These are phyloP conservation scores for Sebastes hopkinsi DNA, from an alignment of 2,797 vertebrate species.

Conservation along the genomic window DNA sequence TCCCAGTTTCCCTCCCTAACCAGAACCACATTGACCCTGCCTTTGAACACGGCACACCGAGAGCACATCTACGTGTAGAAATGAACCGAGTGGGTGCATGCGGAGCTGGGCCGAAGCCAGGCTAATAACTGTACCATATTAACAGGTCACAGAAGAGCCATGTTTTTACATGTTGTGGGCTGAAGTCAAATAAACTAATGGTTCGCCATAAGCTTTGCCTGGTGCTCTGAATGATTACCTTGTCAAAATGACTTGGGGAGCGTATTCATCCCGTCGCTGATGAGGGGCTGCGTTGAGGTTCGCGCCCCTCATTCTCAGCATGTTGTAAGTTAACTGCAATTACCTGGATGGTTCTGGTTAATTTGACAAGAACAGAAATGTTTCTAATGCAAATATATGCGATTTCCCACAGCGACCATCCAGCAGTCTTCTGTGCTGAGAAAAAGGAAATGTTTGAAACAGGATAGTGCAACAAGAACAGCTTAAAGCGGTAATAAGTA, in stretches of 20 bases:
- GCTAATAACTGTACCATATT: constrained; percentile 73
- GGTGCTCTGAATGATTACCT: constrained; percentile 60
- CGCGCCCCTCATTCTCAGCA: constrained; percentile 11
- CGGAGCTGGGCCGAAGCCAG: constrained; percentile 54
- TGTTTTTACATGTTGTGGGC: constrained; percentile 70
- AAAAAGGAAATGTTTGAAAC: background rate
- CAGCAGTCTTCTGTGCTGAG: background rate
- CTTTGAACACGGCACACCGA: constrained; percentile 53
- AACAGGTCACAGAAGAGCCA: constrained; percentile 66
- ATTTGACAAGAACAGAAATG: constrained; percentile 15
- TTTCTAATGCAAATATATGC: constrained; percentile 39
- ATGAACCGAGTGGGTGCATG: constrained; percentile 25
- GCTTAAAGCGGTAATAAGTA: background rate
- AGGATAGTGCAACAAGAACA: background rate
- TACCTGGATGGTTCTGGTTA: constrained; percentile 22
- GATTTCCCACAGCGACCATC: constrained; percentile 1
- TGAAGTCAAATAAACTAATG: constrained; percentile 75
- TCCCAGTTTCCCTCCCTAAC: constrained; percentile 65
- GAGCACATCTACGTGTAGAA: constrained; percentile 51
- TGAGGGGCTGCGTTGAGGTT: constrained; percentile 24
- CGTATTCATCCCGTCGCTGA: constrained; percentile 53
- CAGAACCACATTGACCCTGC: constrained; percentile 73
- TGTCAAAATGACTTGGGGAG: constrained; percentile 62
- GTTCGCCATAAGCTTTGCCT: constrained; percentile 44
- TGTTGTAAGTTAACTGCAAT: constrained; percentile 37